A percentile compares a stretch with the other conserved stretches of the same genome.
phyloP scores from a whole-genome alignment of 1,140 invertebrate genomes.

The Pseudomyrmex cubaensis region DNA sequence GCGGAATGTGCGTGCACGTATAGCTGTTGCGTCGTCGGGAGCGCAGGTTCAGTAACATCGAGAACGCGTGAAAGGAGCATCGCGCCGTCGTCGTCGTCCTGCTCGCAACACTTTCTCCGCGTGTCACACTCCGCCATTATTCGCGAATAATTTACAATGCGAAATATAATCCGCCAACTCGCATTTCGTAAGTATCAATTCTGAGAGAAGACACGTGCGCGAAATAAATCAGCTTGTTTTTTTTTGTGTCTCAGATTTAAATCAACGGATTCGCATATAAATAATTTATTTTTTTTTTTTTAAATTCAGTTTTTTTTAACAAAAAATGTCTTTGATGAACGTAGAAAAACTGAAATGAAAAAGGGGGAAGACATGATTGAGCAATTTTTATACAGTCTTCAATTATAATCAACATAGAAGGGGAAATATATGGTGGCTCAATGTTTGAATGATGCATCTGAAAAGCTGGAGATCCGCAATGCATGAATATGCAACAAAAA shows the following conservation, averaged over 20 bases:
- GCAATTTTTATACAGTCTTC: neutral
- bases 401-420: conserved; percentile 6
- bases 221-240: neutral
- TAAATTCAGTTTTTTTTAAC: neutral
- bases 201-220: neutral
- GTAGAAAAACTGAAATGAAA: neutral
- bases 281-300: too few relatives aligned
- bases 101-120: conserved; percentile 59
- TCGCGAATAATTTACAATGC: too few relatives aligned
- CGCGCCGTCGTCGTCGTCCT: neutral
- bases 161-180: neutral
- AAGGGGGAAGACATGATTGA: neutral
- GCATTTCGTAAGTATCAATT: too few relatives aligned
- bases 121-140: conserved; percentile 4
- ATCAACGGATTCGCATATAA: neutral
- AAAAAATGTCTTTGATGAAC: neutral
- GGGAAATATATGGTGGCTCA: neutral
- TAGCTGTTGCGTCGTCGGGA: conserved; percentile 5
- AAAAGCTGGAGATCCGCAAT: neutral
- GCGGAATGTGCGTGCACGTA: conserved; percentile 20
- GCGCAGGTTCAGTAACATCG: conserved; percentile 21
- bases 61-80: conserved; percentile 21
- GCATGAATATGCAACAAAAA: conserved; percentile 56
- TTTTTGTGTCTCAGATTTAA: neutral
- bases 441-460: conserved; percentile 12